Evolutionary conservation across 2,888 invertebrate species (phyloP).

Genomic region (Pyrocoelia pectoralis): DNA sequence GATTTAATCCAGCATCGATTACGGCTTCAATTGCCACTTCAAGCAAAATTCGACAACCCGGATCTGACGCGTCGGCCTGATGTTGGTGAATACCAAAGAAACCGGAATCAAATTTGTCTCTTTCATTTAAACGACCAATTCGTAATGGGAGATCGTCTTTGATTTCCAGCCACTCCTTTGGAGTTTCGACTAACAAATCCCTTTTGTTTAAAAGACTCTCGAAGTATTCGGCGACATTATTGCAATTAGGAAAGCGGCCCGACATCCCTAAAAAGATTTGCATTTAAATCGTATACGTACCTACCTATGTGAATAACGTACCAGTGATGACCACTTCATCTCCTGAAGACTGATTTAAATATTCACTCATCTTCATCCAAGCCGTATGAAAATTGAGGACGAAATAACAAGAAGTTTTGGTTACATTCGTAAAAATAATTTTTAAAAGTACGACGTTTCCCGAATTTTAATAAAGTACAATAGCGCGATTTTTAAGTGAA

Average conservation of each 20-base stretch:
- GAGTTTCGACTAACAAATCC: constrained; percentile 82
- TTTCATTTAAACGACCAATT: constrained; percentile 69
- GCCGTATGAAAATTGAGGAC: no score
- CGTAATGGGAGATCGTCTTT: constrained; percentile 66
- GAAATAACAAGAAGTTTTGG: no score
- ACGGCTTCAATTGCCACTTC: constrained; percentile 67
- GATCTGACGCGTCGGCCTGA: constrained; percentile 67
- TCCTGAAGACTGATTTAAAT: no score
- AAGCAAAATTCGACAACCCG: constrained; percentile 65
- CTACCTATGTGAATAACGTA: no score
- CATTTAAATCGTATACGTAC: no score
- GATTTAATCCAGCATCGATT: constrained; percentile 70
- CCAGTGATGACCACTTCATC: no score
- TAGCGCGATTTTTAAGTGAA: no score
- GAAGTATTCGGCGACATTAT: constrained; percentile 74
- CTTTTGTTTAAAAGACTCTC: constrained; percentile 77
- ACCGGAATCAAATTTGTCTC: constrained; percentile 64
- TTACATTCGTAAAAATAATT: no score
- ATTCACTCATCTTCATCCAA: no score
- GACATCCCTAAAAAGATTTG: constrained; percentile 64
- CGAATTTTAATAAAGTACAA: no score
- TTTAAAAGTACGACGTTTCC: no score
- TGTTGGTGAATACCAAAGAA: constrained; percentile 72
- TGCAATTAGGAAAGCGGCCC: constrained; percentile 80
- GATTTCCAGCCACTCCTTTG: constrained; percentile 69